These are phyloP conservation scores for Lagopus muta DNA, from an alignment of 2,113 vertebrate genomes.

Conservation along the genomic window DNA sequence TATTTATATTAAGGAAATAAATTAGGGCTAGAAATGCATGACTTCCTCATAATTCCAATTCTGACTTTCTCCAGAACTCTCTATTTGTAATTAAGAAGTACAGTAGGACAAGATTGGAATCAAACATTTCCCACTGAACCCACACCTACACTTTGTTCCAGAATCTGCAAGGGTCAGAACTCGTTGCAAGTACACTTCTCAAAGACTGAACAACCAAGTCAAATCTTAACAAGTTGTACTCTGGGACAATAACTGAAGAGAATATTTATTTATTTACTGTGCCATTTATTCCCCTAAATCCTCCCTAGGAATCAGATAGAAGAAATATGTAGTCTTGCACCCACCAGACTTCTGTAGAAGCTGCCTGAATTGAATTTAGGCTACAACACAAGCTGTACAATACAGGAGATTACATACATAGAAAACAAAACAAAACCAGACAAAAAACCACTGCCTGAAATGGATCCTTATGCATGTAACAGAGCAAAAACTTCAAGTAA, in stretches of 20 bases:
- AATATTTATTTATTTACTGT: background rate
- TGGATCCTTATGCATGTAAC: background rate
- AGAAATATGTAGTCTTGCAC: background rate
- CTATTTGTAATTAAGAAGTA: background rate
- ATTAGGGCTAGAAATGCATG: background rate
- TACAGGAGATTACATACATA: rapidly evolving
- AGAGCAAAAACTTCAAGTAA: background rate
- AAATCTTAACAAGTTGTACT: background rate
- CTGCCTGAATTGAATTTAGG: background rate
- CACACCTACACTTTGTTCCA: rapidly evolving
- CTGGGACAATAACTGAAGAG: background rate
- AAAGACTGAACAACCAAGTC: background rate
- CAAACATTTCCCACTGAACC: background rate
- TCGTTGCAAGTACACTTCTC: rapidly evolving
- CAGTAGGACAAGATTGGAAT: rapidly evolving
- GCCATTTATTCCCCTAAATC: too few species aligned
- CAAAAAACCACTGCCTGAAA: background rate
- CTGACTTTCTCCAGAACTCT: background rate
- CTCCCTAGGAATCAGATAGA: background rate
- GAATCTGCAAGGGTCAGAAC: rapidly evolving
- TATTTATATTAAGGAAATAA: background rate
- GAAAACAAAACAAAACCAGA: background rate
- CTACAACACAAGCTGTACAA: background rate
- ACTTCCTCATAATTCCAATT: background rate
- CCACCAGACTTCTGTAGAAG: background rate